Evolutionary conservation across 2,113 vertebrate genomes (phyloP).

Genomic region (Zootoca vivipara): DNA sequence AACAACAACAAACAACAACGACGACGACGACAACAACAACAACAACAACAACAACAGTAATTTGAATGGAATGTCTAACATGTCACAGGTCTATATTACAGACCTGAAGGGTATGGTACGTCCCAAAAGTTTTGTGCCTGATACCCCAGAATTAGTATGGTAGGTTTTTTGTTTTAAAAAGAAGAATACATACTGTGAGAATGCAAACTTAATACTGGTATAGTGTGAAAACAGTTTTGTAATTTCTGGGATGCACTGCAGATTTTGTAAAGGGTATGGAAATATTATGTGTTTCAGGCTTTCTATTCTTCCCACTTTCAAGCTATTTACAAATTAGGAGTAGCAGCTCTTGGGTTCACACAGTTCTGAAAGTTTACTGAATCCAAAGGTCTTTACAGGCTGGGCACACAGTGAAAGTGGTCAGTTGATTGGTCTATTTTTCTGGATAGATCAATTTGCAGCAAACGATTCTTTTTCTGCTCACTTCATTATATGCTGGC

Average conservation of each 20-base stretch:
- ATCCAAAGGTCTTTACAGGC: neutral
- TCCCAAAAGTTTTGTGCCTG: no score
- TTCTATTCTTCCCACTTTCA: neutral
- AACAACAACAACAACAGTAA: no score
- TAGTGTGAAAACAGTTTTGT: neutral
- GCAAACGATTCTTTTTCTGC: neutral
- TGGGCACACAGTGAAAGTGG: neutral
- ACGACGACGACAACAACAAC: no score
- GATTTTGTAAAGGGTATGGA: neutral
- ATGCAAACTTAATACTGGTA: neutral
- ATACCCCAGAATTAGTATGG: no score
- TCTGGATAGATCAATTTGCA: neutral
- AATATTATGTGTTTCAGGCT: neutral
- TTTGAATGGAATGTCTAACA: no score
- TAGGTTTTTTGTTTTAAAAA: no score
- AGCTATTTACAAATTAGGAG: neutral
- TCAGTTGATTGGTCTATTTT: neutral
- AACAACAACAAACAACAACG: no score
- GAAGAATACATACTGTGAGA: neutral
- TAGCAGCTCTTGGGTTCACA: neutral
- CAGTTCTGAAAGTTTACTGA: neutral
- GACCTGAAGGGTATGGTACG: no score
- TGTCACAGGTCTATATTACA: no score
- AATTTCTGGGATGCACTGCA: neutral
- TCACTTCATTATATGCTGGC: neutral